Evolutionary conservation across 2,888 invertebrate species (phyloP), one percentile per base, ranked within the genome.

Genomic region (Ennomos erosarius): DNA sequence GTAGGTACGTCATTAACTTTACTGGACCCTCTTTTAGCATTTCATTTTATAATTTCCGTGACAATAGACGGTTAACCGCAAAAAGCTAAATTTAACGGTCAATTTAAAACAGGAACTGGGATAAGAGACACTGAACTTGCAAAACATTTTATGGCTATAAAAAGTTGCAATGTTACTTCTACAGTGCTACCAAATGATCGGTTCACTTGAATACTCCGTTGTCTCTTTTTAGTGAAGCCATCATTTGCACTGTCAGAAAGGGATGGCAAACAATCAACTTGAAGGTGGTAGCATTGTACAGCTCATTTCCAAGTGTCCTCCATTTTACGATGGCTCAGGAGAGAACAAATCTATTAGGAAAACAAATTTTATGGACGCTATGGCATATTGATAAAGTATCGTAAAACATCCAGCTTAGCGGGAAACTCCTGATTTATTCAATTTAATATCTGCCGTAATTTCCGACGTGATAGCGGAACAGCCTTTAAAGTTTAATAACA

Each of bases 41-140:
- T 13, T 9, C 12, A 39, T 36, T 53, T 59, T 49, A 48, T 26
- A 54, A 54, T 39, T 45, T 43, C 47, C 37, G 36, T 36, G 47
- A 55, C 55, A 60, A 55, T 55, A 51, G 50, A 45, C 54, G 13
- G 33, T n/a, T n/a, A 33, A 26, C 34, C 10, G 8, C 45, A 51
- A 55, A 59, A 55, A 60, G 54, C 43, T 34, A 47, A 46, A 51
- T 55, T 59, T 55, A 55, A 55, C 39, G 47, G 51, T 48, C 55
- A 47, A 55, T 60, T 60, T 55, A 37, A 51, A 60, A 55, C 59
- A 60, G 55, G 51, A 60, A 55, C 50, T 38, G 55, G 59, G 55
- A 55, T 55, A 36, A 55, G 46, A 55, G 55, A 55, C 54, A 38
- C 34, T 55, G 47, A 46, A 50, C 54, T 54, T 50, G 34, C 45